These are phyloP conservation scores for Meghimatium bilineatum DNA, from an alignment of 2,888 invertebrate genomes.

Conservation along the genomic window DNA sequence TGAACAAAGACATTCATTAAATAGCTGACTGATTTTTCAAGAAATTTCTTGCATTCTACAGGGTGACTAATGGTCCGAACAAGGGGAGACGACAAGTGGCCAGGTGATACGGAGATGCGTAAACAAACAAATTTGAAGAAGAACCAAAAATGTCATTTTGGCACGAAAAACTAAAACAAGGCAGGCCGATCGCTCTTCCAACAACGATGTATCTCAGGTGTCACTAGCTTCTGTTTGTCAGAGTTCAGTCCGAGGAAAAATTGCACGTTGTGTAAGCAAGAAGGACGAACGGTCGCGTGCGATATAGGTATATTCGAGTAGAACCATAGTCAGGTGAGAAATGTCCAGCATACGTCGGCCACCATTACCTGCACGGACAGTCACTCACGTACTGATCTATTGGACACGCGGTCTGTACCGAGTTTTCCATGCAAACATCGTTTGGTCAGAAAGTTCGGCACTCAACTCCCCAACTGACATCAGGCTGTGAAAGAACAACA, in stretches of 20 bases:
- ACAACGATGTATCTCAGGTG: neutral
- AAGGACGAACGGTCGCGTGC: constrained; percentile 21
- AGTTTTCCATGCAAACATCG: neutral
- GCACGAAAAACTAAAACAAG: constrained; percentile 13
- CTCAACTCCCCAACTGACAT: neutral
- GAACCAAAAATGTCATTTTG: neutral
- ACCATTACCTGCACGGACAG: neutral
- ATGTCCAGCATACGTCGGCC: constrained; percentile 11
- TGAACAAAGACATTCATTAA: too few relatives aligned
- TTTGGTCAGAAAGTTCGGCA: neutral
- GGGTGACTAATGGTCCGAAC: neutral
- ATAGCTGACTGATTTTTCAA: too few relatives aligned
- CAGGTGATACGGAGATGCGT: constrained; percentile 11
- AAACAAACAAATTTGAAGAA: constrained; percentile 11
- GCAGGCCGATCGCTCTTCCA: neutral
- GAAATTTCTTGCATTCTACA: constrained; percentile 8
- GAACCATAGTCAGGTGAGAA: neutral
- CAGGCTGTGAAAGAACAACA: neutral
- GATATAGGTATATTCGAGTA: constrained; percentile 10
- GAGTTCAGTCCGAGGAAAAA: neutral
- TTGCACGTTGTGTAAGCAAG: constrained; percentile 32
- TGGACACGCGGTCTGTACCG: neutral
- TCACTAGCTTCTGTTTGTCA: constrained; percentile 20
- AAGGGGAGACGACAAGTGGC: neutral
- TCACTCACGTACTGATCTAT: constrained; percentile 15